A percentile compares a stretch with the other conserved stretches of the same genome.
Evolutionary conservation across 2,113 vertebrate genomes (phyloP).

Genomic region (Calidris pygmaea): DNA sequence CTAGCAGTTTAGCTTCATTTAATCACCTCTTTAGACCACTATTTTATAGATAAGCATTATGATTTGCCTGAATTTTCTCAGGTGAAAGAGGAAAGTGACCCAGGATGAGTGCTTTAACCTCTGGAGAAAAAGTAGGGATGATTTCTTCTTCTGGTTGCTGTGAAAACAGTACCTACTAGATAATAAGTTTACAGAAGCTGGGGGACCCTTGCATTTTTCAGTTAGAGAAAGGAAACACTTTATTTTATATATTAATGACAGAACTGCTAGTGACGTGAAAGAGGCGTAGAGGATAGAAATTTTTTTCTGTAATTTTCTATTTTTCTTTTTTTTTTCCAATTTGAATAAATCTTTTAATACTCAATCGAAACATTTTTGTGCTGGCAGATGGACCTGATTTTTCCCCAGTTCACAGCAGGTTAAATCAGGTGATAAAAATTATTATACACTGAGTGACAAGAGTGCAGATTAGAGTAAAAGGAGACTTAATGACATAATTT

Average conservation of each 20-base stretch:
- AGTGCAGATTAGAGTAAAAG: background rate
- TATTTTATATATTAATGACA: background rate
- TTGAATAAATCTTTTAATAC: background rate
- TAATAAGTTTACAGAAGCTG: background rate
- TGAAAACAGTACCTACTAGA: background rate
- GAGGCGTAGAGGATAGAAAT: background rate
- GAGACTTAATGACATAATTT: background rate
- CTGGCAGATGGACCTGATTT: background rate
- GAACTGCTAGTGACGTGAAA: background rate
- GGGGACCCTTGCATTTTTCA: background rate
- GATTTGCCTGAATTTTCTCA: background rate
- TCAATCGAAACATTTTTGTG: background rate
- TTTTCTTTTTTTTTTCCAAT: background rate
- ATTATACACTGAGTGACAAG: background rate
- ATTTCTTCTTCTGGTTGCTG: background rate
- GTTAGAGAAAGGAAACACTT: background rate
- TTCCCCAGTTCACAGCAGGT: background rate
- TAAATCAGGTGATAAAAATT: slow-evolving; percentile 7
- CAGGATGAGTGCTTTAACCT: background rate
- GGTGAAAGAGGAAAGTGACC: background rate
- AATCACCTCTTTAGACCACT: background rate
- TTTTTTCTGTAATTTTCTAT: background rate
- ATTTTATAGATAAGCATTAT: background rate
- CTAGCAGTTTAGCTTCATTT: background rate
- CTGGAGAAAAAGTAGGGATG: background rate